Base-by-base conservation (phyloP, 2,797 vertebrate species). In the Myripristis murdjan region DNA sequence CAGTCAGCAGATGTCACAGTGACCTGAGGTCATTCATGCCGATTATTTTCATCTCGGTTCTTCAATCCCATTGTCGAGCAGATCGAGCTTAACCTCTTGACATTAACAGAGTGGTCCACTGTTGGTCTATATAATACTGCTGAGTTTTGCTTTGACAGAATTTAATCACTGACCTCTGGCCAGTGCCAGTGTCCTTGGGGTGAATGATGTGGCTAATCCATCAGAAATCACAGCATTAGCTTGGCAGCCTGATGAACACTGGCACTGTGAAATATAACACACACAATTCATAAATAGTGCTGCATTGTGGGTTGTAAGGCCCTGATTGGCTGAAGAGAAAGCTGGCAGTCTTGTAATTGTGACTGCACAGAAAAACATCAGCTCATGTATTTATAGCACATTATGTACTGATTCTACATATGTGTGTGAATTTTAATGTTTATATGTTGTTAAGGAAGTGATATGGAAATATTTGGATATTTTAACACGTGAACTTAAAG, bases 131-230 rank as follows among this genome's bases (percentile, higher is more conserved):
- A 2, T 77, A 64, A 78, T 57, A 61, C 60, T 14, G 18, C 8
- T 22, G 23, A 28, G 49, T 16, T 26, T 55, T 39, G 54, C 28
- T 39, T 56, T 22, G n/a, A 49, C 24, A 46, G 62, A 64, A 60
- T 43, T 75, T 75, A 82, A 73, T 52, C 51, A 65, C 22, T 73
- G 85, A 80, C 81, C 82, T 83, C 75, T 52, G 68, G 68, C 43
- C 49, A 39, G 54, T 26, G 71, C 16, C 53, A 31, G 44, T 2
- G 6, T 56, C 61, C 66, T 57, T 59, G 43, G 75, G 63, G 70
- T 56, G 35, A 48, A 69, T 73, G 35, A 84, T 72, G 59, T 53
- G 41, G 65, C 78, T 75, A 73, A 78, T 80, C 70, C 71, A 57
- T 77, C 28, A 37, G 51, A 53, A 16, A 31, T 53, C 14, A 20